These are phyloP conservation scores for Luperina nickerlii DNA, from an alignment of 2,888 invertebrate species.

Conservation along the genomic window DNA sequence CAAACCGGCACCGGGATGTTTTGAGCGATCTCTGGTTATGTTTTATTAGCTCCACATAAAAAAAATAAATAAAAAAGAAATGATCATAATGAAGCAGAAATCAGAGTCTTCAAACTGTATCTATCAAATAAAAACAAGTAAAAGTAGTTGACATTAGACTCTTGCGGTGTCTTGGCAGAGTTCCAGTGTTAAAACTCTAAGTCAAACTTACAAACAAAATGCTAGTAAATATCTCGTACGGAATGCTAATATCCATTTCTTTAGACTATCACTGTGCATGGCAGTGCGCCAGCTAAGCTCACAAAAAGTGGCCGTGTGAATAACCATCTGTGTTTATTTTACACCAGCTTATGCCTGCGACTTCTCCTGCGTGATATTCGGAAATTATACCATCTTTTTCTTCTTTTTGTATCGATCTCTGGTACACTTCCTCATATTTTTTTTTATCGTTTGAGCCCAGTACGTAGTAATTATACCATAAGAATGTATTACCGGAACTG, in stretches of 20 bases:
- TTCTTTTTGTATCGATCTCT: not conserved
- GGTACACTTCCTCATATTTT: too few relatives aligned
- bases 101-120: not conserved
- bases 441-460: too few relatives aligned
- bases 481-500: not conserved
- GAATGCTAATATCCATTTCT: conserved; percentile 43
- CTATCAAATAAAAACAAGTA: conserved; percentile 15
- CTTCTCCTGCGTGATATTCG: not conserved
- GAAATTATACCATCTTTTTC: not conserved
- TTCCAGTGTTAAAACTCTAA: conserved; percentile 35
- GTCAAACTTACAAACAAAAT: conserved; percentile 43
- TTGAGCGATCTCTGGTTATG: too few relatives aligned
- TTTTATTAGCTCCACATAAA: too few relatives aligned
- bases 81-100: not conserved
- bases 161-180: conserved; percentile 30
- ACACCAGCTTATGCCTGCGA: too few relatives aligned
- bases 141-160: conserved; percentile 22
- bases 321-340: not conserved
- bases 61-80: too few relatives aligned
- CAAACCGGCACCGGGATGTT: not conserved
- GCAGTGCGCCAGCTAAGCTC: conserved; percentile 18
- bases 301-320: conserved; percentile 4
- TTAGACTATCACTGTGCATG: conserved; percentile 23
- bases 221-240: not conserved
- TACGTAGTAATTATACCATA: not conserved